Conservation (phyloP, 64 coral and sea anemone genomes). For the Astreopora myriophthalma region DNA sequence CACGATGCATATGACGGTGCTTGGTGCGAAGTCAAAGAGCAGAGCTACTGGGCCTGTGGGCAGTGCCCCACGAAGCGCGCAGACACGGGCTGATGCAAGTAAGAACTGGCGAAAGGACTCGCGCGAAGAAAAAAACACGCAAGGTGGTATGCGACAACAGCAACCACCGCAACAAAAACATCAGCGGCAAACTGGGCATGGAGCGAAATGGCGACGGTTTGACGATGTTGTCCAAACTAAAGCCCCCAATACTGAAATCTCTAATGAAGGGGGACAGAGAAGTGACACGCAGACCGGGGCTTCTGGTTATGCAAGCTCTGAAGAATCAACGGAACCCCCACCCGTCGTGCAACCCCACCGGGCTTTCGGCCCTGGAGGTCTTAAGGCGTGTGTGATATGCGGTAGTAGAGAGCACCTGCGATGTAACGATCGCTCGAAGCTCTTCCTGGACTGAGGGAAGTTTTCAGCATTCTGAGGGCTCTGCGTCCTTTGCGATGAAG, state of each 20-base stretch:
- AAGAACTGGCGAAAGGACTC: conserved; percentile 1
- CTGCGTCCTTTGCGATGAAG: not conserved
- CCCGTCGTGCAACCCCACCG: conserved; percentile 21
- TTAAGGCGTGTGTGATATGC: conserved; percentile 61
- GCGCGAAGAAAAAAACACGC: not conserved
- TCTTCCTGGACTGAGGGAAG: conserved; percentile 47
- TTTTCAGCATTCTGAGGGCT: not conserved
- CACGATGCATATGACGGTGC: conserved; percentile 14
- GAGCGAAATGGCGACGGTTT: not conserved
- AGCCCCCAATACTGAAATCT: not conserved
- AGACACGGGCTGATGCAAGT: not conserved
- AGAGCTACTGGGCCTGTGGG: not conserved
- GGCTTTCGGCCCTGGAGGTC: conserved; percentile 52
- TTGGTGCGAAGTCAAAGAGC: conserved; percentile 18
- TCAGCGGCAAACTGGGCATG: not conserved
- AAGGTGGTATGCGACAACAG: not conserved
- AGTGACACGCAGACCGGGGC: not conserved
- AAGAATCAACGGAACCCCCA: not conserved
- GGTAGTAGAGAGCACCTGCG: conserved; percentile 57
- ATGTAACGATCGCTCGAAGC: conserved; percentile 58
- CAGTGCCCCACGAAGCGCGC: not conserved
- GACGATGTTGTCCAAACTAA: not conserved
- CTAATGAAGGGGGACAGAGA: not conserved
- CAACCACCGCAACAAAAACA: not conserved
- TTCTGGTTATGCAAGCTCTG: not conserved